Percentiles rank a stretch among this genome's conserved stretches.
These are phyloP conservation scores for Phymastichus coffea DNA, from an alignment of 1,140 invertebrate genomes.

Conservation along the genomic window DNA sequence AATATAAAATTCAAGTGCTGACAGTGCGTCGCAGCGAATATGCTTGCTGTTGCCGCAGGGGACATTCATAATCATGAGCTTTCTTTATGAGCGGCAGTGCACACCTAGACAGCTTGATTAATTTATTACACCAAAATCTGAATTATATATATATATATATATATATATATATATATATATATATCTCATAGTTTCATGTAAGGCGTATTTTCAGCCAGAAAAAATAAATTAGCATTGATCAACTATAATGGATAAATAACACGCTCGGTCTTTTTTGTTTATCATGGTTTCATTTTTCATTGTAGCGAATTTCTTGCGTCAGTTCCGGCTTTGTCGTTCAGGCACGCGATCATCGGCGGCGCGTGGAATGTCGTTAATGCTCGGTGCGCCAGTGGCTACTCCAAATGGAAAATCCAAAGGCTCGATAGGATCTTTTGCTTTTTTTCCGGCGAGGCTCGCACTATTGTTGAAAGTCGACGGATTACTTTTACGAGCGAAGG, in stretches of 20 bases:
- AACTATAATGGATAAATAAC: too few relatives aligned
- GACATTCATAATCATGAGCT: constrained; percentile 20
- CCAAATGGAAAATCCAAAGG: constrained; percentile 40
- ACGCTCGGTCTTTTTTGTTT: too few relatives aligned
- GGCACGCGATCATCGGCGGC: background rate
- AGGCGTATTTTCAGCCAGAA: too few relatives aligned
- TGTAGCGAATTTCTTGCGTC: too few relatives aligned
- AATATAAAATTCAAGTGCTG: constrained; percentile 18
- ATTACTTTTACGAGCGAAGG: constrained; percentile 15
- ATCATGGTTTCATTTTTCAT: too few relatives aligned
- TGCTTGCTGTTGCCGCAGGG: background rate
- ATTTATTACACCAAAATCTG: too few relatives aligned
- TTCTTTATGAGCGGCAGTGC: constrained; percentile 8
- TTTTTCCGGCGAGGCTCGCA: constrained; percentile 7
- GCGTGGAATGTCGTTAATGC: constrained; percentile 23
- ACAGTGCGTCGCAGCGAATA: constrained; percentile 15
- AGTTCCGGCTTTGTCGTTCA: constrained; percentile 12
- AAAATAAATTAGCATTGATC: too few relatives aligned
- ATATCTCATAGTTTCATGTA: too few relatives aligned
- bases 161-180: too few relatives aligned
- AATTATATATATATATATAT: too few relatives aligned
- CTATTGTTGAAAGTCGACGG: constrained; percentile 12
- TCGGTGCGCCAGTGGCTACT: constrained; percentile 37
- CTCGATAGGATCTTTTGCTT: constrained; percentile 32
- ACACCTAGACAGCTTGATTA: background rate